Evolutionary conservation across 2,113 vertebrate species (phyloP).

Genomic region (Excalfactoria chinensis): DNA sequence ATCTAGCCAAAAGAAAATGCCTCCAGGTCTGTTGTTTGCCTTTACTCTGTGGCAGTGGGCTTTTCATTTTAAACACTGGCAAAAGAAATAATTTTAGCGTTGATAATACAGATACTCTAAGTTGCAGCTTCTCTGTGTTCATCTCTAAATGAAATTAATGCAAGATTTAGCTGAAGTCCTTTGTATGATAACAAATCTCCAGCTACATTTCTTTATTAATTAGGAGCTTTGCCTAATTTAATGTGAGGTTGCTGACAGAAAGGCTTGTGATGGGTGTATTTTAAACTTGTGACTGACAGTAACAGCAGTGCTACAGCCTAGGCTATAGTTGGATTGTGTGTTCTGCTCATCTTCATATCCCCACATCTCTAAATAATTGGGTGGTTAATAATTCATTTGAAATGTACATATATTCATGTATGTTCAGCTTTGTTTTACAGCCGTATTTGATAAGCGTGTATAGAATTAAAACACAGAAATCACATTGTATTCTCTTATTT

Average conservation of each 20-base stretch:
- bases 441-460: slow-evolving; percentile 41
- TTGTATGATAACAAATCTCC: neutral
- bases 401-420: neutral
- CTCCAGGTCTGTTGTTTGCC: neutral
- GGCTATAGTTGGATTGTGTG: neutral
- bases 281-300: slow-evolving; percentile 70
- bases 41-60: neutral
- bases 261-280: slow-evolving; percentile 43
- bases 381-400: slow-evolving; percentile 23
- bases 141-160: slow-evolving; percentile 15
- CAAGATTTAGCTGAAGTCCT: neutral
- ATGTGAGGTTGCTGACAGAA: slow-evolving; percentile 67
- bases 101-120: too few relatives aligned
- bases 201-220: slow-evolving; percentile 63
- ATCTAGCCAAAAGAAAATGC: neutral
- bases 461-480: neutral
- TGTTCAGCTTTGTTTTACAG: neutral
- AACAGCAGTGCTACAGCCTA: slow-evolving; percentile 36
- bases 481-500: neutral
- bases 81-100: neutral
- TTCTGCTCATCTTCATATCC: neutral
- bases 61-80: neutral
- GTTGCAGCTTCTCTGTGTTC: neutral
- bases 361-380: slow-evolving; percentile 40
- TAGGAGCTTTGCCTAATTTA: slow-evolving; percentile 68